Percentiles rank a stretch among this genome's conserved stretches.
These are phyloP conservation scores for Macrosteles quadrilineatus DNA, from an alignment of 1,140 invertebrate genomes.

Conservation along the genomic window DNA sequence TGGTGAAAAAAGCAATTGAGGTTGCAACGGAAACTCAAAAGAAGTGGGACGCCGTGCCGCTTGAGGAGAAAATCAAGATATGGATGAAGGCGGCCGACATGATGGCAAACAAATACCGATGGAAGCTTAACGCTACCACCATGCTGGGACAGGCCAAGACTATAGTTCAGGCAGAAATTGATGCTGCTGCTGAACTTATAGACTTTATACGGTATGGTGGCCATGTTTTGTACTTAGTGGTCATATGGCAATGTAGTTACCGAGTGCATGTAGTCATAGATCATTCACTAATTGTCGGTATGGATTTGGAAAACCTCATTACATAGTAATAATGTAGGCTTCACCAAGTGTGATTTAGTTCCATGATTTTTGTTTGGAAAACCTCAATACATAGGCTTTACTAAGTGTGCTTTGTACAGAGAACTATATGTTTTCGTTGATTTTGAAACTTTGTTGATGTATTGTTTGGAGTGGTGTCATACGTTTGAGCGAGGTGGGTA, in stretches of 20 bases:
- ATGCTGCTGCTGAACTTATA: constrained; percentile 92
- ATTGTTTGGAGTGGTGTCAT: too few species aligned
- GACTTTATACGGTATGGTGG: constrained; percentile 79
- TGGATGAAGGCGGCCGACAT: constrained; percentile 88
- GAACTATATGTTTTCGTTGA: too few species aligned
- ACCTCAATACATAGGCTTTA: too few species aligned
- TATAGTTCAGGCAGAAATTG: constrained; percentile 96
- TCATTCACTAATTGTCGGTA: too few species aligned
- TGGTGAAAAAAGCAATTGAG: constrained; percentile 85
- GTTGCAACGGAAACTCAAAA: constrained; percentile 72
- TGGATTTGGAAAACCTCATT: too few species aligned
- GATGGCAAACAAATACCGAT: constrained; percentile 85
- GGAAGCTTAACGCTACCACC: constrained; percentile 91
- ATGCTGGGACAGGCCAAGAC: constrained; percentile 98
- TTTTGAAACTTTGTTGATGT: too few species aligned
- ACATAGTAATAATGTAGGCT: too few species aligned
- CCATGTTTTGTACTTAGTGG: background rate
- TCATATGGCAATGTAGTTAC: background rate
- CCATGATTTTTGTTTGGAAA: too few species aligned
- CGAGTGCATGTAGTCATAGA: too few species aligned
- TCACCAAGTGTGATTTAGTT: too few species aligned
- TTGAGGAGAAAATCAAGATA: constrained; percentile 73
- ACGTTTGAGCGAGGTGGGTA: too few species aligned
- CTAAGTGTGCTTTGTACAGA: too few species aligned
- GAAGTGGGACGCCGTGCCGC: constrained; percentile 81